Conservation (phyloP, 2,888 invertebrate genomes). For the Scrobipalpa costella region DNA sequence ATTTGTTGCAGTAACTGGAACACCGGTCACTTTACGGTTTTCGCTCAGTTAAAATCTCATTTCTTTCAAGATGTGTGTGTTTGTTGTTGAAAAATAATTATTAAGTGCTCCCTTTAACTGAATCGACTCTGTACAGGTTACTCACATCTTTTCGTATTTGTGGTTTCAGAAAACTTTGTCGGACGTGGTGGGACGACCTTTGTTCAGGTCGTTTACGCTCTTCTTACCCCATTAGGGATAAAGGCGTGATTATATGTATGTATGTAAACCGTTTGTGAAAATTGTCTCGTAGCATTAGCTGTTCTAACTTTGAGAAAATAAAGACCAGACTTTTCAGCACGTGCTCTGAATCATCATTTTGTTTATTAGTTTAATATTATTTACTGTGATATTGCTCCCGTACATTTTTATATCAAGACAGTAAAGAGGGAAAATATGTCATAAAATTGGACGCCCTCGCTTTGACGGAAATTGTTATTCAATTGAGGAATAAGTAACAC, state of each 20-base stretch:
- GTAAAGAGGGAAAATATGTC: neutral
- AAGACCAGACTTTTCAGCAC: neutral
- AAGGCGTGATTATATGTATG: too few relatives aligned
- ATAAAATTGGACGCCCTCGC: neutral
- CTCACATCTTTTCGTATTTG: conserved; percentile 13
- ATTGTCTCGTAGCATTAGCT: conserved; percentile 21
- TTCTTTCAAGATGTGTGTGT: conserved; percentile 32
- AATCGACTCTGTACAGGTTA: neutral
- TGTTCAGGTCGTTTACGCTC: too few relatives aligned
- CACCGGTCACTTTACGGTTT: conserved; percentile 43
- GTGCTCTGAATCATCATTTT: neutral
- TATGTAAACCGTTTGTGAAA: neutral
- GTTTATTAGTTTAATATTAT: neutral
- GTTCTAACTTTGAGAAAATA: neutral
- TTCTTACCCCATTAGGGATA: too few relatives aligned
- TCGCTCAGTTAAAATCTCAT: conserved; percentile 31
- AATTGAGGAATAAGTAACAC: neutral
- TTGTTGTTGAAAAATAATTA: conserved; percentile 29
- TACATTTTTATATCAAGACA: neutral
- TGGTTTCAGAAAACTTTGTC: conserved; percentile 17
- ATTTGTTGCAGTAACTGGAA: conserved; percentile 46
- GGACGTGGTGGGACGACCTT: too few relatives aligned
- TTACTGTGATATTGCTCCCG: neutral
- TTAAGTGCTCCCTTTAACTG: conserved; percentile 22
- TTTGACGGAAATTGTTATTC: conserved; percentile 6